Conservation (phyloP, 2,888 invertebrate species). For the Trichogramma dendrolimi region DNA sequence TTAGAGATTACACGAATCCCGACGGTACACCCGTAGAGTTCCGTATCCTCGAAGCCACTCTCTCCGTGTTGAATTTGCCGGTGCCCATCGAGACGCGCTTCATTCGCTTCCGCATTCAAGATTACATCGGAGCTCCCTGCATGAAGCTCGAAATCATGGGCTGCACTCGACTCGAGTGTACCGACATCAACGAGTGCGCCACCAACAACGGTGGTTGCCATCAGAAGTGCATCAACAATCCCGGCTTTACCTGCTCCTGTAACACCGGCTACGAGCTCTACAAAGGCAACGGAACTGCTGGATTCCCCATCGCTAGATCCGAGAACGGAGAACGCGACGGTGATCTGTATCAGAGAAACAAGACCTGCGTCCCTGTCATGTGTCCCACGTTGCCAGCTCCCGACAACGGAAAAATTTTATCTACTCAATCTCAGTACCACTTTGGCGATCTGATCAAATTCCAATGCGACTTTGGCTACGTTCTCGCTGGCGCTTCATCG, state of each 20-base stretch:
- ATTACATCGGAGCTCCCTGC: constrained; percentile 84
- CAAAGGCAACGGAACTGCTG: constrained; percentile 82
- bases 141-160: constrained; percentile 89
- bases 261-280: constrained; percentile 90
- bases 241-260: constrained; percentile 85
- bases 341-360: constrained; percentile 84
- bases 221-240: constrained; percentile 85
- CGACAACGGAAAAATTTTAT: constrained; percentile 79
- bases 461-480: constrained; percentile 92
- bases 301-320: constrained; percentile 71
- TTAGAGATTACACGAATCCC: constrained; percentile 87
- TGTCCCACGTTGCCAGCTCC: constrained; percentile 74
- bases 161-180: constrained; percentile 83
- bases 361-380: constrained; percentile 92
- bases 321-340: constrained; percentile 87
- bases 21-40: constrained; percentile 92
- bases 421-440: constrained; percentile 74
- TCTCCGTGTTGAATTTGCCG: constrained; percentile 86
- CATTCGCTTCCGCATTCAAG: constrained; percentile 76
- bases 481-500: constrained; percentile 82
- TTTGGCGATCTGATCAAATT: constrained; percentile 87
- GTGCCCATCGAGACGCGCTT: constrained; percentile 88
- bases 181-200: constrained; percentile 83
- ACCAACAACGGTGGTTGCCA: constrained; percentile 87
- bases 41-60: constrained; percentile 79